Conservation (phyloP, 2,113 vertebrate species). For the Lynx canadensis region DNA sequence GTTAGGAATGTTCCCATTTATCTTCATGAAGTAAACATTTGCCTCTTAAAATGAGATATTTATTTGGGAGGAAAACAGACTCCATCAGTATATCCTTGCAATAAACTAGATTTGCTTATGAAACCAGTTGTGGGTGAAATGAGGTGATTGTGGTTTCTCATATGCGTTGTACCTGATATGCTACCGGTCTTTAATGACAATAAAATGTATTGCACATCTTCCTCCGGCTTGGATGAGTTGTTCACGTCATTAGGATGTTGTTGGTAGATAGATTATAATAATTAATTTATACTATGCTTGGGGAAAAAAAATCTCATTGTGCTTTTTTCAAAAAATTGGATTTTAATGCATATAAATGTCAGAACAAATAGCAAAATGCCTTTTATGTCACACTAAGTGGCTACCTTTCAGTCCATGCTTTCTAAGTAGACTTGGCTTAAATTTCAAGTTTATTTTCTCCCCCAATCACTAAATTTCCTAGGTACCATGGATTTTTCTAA, state of each 20-base stretch:
- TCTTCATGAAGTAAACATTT: constrained; percentile 55
- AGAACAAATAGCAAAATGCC: background rate
- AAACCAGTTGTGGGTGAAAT: constrained; percentile 59
- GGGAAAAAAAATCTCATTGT: background rate
- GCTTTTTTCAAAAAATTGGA: constrained; percentile 24
- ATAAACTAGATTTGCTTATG: constrained; percentile 40
- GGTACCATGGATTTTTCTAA: background rate
- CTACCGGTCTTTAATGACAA: background rate
- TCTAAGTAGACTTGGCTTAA: background rate
- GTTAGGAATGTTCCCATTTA: constrained; percentile 21
- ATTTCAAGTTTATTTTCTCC: background rate
- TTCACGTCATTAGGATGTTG: constrained; percentile 45
- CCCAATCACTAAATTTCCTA: background rate
- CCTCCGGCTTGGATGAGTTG: background rate
- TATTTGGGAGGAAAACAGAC: constrained; percentile 47
- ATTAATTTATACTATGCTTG: constrained; percentile 26
- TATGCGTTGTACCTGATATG: background rate
- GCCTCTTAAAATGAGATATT: constrained; percentile 44
- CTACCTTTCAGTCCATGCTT: background rate
- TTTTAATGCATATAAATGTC: background rate
- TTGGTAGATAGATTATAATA: constrained; percentile 20
- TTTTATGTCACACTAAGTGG: constrained; percentile 19
- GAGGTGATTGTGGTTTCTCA: constrained; percentile 31
- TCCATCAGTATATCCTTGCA: background rate
- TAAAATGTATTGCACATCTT: background rate